Base-by-base conservation (phyloP, 2,888 invertebrate species). In the Dendrolimus pini region DNA sequence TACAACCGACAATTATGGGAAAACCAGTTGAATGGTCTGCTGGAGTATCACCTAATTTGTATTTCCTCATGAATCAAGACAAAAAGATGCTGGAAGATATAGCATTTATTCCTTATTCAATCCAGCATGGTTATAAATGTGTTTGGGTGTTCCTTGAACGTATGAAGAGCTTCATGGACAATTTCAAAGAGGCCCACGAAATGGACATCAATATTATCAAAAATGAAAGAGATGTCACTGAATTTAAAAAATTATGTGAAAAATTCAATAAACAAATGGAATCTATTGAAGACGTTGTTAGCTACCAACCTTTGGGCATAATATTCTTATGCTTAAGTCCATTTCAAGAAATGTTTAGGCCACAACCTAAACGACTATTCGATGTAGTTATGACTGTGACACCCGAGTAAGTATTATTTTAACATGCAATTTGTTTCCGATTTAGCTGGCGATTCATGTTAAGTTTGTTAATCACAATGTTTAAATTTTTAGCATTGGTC, bases 1-100 rank as follows among this genome's bases (percentile, higher is more conserved):
- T 96, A 3, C 94, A 94, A 93, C 97, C 97, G 0, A 93, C 95
- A 14, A 95, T 97, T 62, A 96, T 97, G 92, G 95, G 94, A 14
- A 95, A 96, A 71, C 93, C 94, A 72, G 95, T 96, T 67, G 94
- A 95, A 54, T 93, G 95, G 76, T 93, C 95, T 0, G 94, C 95
- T 58, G 95, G 95, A 1, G 89, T 92, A 41, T 93, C 96, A 0
- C 96, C 97, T 0, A 93, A 93, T 61, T 83, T 97, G 47, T 86
- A 91, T 53, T 94, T 93, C 67, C 92, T 96, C 57, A 88, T 97
- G 74, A 92, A 93, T 58, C 93, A 93, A 63, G 96, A 97, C 77
- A 85, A 88, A 56, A 69, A 85, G 30, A 85, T 95, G 74, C 70
- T 91, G 56, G 80, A 80, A 1, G 82, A 93, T 59, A 93, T 93